Evolutionary conservation across 2,797 vertebrate genomes (phyloP).

Genomic region (Ficedula albicollis): DNA sequence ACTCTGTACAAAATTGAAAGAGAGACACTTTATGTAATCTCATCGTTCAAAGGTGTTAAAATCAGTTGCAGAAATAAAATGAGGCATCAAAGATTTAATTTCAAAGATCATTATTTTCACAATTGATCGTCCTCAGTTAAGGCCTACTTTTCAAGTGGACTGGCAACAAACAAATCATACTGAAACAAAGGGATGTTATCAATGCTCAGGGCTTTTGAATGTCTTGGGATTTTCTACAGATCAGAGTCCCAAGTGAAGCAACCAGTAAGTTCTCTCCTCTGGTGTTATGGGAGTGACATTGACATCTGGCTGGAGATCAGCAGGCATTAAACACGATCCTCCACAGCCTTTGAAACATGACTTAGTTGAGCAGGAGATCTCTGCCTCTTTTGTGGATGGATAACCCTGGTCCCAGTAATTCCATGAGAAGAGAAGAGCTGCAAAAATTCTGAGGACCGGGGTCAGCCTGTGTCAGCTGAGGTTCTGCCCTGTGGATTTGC

Average conservation of each 20-base stretch:
- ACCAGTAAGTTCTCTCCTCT: not conserved
- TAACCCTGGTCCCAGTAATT: not conserved
- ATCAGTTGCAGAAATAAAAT: constrained; percentile 11
- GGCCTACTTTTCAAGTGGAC: not conserved
- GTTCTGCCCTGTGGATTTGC: not conserved
- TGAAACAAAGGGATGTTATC: not conserved
- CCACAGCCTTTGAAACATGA: not conserved
- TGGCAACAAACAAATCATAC: not conserved
- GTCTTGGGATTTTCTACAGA: not conserved
- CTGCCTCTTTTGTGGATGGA: not conserved
- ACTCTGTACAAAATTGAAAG: not conserved
- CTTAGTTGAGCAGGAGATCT: not conserved
- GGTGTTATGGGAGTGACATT: not conserved
- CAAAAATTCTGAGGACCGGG: not conserved
- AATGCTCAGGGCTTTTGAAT: not conserved
- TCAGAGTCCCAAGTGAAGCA: not conserved
- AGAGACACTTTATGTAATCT: not conserved
- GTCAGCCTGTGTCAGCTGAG: not conserved
- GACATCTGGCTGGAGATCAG: not conserved
- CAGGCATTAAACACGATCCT: not conserved
- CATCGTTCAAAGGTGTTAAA: not conserved
- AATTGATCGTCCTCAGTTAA: not conserved
- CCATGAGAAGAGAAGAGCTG: not conserved
- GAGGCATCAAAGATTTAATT: not conserved
- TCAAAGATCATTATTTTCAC: not conserved